Base-by-base conservation (phyloP, 2,113 vertebrate genomes). In the Odocoileus hemionus region DNA sequence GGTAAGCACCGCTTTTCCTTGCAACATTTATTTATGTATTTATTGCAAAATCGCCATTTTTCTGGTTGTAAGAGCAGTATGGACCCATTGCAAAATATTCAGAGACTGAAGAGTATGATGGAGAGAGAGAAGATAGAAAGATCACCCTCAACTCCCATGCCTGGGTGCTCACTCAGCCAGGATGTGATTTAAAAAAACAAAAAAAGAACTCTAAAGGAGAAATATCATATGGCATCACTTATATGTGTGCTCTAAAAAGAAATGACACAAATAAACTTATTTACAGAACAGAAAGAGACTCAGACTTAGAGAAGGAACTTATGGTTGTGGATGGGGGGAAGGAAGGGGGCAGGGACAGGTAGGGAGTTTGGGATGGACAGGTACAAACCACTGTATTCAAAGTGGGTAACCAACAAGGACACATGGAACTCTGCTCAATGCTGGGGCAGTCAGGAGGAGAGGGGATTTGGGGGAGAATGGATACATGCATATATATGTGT, bases 1-100 rank as follows among this genome's bases (percentile, higher is more conserved):
- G 15, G 55, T 6, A 28, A 67, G 25, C 50, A 15, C 47, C 0
- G 7, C 82, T 39, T 87, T 23, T 36, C 86, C n/a, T 60, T 45
- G 70, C 76, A 52, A 57, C 55, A 9, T 11, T 76, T 86, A 86
- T 64, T 92, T 61, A 26, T 70, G 82, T 23, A 55, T 79, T 95
- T 93, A 67, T 84, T 93, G 93, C 90, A 76, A 96, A 95, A 91
- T 52, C 15, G 8, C 39, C 43, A 54, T 26, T 61, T 86, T 89
- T 93, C 58, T 92, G n/a, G 33, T 28, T 30, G 28, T 86, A 33
- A 83, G 14, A 91, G 33, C 23, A 17, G 17, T 1, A 78, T 9
- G 10, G 47, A 7, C 28, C 83, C 16, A 3, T 45, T 83, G 50
- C 94, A 84, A 97, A 97, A 79, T 47, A 50, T 55, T 67, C 92